phyloP scores from a whole-genome alignment of 2,888 invertebrate genomes.

The Euzophera pinguis region DNA sequence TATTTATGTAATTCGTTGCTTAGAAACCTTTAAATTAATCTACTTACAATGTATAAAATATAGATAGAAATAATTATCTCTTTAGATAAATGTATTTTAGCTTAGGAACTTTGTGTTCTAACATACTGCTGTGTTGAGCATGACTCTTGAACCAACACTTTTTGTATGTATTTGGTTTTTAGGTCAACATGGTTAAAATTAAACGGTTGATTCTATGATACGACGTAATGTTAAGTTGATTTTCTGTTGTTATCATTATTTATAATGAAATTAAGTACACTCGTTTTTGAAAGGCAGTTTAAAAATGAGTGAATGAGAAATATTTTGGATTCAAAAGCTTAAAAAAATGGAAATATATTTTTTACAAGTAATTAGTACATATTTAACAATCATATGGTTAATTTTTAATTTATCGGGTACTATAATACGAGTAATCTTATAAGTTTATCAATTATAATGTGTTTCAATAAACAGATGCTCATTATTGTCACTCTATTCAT shows the following conservation, averaged over 20 bases:
- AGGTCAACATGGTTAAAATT: not conserved
- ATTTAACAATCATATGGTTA: constrained; percentile 9
- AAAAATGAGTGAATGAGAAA: not conserved
- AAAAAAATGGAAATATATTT: not conserved
- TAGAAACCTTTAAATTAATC: constrained; percentile 69
- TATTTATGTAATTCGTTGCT: constrained; percentile 70
- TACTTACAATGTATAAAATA: constrained; percentile 61
- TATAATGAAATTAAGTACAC: constrained; percentile 5
- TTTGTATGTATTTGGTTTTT: constrained; percentile 8
- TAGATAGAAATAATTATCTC: constrained; percentile 58
- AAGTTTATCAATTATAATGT: constrained; percentile 29
- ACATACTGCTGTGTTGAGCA: constrained; percentile 41
- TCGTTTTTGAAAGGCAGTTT: not conserved
- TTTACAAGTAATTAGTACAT: not conserved
- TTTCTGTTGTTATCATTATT: not conserved
- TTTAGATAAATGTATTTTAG: constrained; percentile 58
- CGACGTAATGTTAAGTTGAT: not conserved
- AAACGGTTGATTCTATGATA: not conserved
- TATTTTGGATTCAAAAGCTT: not conserved
- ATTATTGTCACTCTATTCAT: constrained; percentile 70
- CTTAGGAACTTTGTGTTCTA: constrained; percentile 74
- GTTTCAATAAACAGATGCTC: constrained; percentile 53
- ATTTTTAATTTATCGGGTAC: constrained; percentile 6
- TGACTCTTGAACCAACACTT: constrained; percentile 10
- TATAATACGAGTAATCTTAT: constrained; percentile 17